Conservation (phyloP, 2,113 vertebrate genomes). For the Prunella himalayana region DNA sequence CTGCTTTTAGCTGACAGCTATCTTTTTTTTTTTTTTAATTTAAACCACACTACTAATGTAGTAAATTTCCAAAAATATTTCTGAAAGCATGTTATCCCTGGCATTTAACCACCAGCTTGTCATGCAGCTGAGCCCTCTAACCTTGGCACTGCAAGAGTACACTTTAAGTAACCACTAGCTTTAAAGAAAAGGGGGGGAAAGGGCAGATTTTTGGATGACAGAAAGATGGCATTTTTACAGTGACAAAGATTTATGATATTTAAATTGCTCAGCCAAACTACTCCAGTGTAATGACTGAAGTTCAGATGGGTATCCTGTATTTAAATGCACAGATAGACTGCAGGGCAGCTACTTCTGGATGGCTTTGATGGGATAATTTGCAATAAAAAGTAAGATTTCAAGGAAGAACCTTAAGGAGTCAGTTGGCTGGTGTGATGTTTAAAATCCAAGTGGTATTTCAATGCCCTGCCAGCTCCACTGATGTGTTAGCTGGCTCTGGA, state of each 20-base stretch:
- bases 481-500: neutral
- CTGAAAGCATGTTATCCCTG: neutral
- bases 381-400: neutral
- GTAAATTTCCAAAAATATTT: neutral
- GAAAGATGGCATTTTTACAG: neutral
- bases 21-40: neutral
- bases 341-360: neutral
- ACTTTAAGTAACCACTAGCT: neutral
- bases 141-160: neutral
- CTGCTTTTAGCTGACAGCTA: neutral
- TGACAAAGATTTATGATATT: neutral
- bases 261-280: neutral
- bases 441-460: constrained; percentile 15
- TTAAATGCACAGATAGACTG: neutral
- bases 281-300: neutral
- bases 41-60: neutral
- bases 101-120: neutral
- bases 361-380: neutral
- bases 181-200: neutral
- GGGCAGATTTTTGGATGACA: neutral
- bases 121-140: constrained; percentile 1
- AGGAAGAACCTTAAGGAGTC: neutral
- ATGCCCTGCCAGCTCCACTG: neutral
- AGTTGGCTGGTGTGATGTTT: neutral
- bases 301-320: neutral